A percentile compares a stretch with the other conserved stretches of the same genome.
Evolutionary conservation across 30 jellyfish, hydroid and myxozoan species (phyloP).

Genomic region (Pseudorhiza aurosa): DNA sequence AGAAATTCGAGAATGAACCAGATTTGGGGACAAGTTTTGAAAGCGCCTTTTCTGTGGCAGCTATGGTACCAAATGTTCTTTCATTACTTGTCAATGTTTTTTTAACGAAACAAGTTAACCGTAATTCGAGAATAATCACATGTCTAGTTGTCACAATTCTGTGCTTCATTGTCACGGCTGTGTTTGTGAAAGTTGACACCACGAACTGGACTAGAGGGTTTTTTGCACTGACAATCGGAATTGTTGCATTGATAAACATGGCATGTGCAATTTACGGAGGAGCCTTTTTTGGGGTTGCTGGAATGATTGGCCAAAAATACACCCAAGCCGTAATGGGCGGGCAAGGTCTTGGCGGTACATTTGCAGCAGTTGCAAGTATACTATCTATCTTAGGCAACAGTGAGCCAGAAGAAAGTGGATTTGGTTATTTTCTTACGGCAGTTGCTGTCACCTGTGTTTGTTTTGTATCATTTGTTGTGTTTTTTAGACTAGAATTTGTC

Average conservation of each 20-base stretch:
- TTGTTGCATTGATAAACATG: constrained; percentile 75
- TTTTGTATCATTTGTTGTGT: constrained; percentile 50
- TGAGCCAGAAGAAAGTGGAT: constrained; percentile 83
- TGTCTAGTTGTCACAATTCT: constrained; percentile 66
- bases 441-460: constrained; percentile 68
- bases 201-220: constrained; percentile 77
- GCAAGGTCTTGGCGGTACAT: constrained; percentile 96
- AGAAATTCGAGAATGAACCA: constrained; percentile 66
- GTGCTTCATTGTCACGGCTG: constrained; percentile 82
- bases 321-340: constrained; percentile 98
- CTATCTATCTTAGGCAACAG: constrained; percentile 66
- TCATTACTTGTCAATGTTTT: constrained; percentile 78
- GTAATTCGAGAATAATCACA: constrained; percentile 77
- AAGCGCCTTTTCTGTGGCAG: constrained; percentile 90
- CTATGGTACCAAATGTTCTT: constrained; percentile 90
- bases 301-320: constrained; percentile 88
- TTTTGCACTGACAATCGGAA: constrained; percentile 76
- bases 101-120: constrained; percentile 77
- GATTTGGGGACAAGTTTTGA: constrained; percentile 73
- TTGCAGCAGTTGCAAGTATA: constrained; percentile 97
- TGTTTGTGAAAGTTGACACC: constrained; percentile 87
- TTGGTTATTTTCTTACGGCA: constrained; percentile 87
- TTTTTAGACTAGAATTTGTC: constrained; percentile 68
- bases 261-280: constrained; percentile 93
- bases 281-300: constrained; percentile 93